These are phyloP conservation scores for Gymnogyps californianus DNA, from an alignment of 2,113 vertebrate species.

Conservation along the genomic window DNA sequence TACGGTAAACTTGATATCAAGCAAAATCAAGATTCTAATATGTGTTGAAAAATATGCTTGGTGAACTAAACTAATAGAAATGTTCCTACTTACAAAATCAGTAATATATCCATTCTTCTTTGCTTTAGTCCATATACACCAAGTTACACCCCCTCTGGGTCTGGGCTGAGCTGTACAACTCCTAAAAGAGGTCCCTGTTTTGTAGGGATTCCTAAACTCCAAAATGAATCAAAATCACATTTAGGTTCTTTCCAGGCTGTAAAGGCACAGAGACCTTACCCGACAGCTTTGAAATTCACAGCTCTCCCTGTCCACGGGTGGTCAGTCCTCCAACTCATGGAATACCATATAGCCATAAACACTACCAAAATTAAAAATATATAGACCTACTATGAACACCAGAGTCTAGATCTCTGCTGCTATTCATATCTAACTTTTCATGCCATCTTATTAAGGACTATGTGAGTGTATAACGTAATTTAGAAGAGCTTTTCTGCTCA, in stretches of 20 bases:
- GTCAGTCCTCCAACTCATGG: background rate
- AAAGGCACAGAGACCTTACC: background rate
- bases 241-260: background rate
- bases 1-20: background rate
- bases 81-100: background rate
- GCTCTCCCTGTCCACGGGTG: background rate
- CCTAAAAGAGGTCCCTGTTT: background rate
- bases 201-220: background rate
- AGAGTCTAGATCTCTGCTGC: background rate
- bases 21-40: background rate
- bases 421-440: constrained; percentile 37
- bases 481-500: constrained; percentile 72
- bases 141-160: background rate
- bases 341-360: background rate
- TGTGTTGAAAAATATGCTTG: background rate
- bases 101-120: background rate
- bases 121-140: background rate
- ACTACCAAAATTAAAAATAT: background rate
- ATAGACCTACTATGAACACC: background rate
- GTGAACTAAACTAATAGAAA: background rate
- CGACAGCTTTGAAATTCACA: background rate
- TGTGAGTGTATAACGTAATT: constrained; percentile 66
- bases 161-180: background rate
- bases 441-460: constrained; percentile 58
- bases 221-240: background rate